Evolutionary conservation across 2,113 vertebrate genomes (phyloP).

Genomic region (Lycocorax pyrrhopterus): DNA sequence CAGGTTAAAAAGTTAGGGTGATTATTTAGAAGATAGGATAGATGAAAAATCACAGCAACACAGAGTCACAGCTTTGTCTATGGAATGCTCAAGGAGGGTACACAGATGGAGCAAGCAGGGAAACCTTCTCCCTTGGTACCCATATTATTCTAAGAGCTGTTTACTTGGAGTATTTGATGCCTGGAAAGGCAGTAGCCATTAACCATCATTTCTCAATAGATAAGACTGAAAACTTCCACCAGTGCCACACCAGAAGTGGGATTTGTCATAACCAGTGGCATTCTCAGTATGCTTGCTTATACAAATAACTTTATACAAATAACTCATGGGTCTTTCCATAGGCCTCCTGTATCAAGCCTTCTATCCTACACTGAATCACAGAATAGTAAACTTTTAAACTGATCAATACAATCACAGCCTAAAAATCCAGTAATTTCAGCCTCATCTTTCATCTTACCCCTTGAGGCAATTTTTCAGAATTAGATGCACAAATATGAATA

Average conservation of each 20-base stretch:
- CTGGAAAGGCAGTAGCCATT: background rate
- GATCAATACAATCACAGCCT: background rate
- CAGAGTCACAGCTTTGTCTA: background rate
- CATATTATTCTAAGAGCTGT: background rate
- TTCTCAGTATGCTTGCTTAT: background rate
- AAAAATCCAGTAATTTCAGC: background rate
- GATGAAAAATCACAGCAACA: background rate
- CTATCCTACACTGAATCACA: background rate
- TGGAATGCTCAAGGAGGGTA: background rate
- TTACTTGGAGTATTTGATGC: background rate
- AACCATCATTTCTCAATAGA: background rate
- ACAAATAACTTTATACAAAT: background rate
- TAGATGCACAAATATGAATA: background rate
- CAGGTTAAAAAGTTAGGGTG: background rate
- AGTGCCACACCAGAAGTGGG: background rate
- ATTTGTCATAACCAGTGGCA: background rate
- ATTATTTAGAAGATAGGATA: background rate
- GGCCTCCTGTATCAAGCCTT: background rate
- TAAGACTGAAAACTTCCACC: background rate
- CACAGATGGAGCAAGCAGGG: background rate
- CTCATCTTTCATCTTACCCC: background rate
- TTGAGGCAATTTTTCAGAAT: background rate
- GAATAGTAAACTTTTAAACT: background rate
- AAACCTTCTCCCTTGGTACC: background rate
- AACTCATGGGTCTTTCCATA: background rate